Conservation (phyloP, 2,888 invertebrate genomes). For the Nephrocerus scutellatus region DNA sequence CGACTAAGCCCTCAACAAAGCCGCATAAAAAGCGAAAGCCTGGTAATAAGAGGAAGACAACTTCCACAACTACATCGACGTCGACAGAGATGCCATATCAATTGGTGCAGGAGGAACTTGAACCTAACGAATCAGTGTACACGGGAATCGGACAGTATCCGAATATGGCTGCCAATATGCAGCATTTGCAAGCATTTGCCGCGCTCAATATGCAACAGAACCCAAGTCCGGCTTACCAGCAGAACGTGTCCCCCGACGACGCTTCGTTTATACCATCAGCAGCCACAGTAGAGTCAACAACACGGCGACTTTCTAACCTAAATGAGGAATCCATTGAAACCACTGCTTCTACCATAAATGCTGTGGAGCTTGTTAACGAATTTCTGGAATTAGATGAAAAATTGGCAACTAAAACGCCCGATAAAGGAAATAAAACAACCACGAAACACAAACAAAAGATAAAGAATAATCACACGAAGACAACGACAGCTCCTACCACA, state of each 20-base stretch:
- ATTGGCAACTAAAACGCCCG: no score
- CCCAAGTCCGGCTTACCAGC: no score
- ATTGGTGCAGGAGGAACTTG: constrained; percentile 36
- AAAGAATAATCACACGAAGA: neutral
- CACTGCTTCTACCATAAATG: no score
- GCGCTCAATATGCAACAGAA: constrained; percentile 37
- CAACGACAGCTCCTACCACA: constrained; percentile 17
- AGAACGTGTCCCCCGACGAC: constrained; percentile 28
- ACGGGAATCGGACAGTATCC: constrained; percentile 42
- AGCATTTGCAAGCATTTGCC: constrained; percentile 30
- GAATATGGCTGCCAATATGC: constrained; percentile 33
- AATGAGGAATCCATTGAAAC: constrained; percentile 38
- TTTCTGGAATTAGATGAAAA: no score
- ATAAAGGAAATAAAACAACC: no score
- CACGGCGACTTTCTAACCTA: constrained; percentile 37
- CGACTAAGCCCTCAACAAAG: constrained; percentile 28
- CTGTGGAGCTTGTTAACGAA: no score
- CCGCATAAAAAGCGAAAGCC: constrained; percentile 39
- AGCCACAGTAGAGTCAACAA: constrained; percentile 29
- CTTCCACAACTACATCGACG: constrained; percentile 22
- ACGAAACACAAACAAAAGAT: no score
- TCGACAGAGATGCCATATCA: constrained; percentile 30
- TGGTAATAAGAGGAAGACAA: constrained; percentile 34
- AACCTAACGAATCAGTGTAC: constrained; percentile 38
- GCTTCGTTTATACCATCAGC: constrained; percentile 13